These are phyloP conservation scores for Neosilurus mollespiculum DNA, from an alignment of 2,797 vertebrate genomes.

Conservation along the genomic window DNA sequence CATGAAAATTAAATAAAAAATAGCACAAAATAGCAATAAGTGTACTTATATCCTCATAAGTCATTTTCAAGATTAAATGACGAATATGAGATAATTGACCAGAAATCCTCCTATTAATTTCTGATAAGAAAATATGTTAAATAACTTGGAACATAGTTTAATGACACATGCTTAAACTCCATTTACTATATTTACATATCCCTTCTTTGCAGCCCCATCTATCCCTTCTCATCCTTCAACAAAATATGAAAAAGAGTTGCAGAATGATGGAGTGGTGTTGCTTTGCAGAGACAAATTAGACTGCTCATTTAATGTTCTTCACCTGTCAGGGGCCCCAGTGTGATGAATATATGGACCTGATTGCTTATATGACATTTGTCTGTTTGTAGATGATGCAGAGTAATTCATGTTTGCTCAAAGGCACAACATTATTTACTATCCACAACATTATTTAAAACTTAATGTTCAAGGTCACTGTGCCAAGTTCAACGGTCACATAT, in stretches of 20 bases:
- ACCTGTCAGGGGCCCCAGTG: slow-evolving; percentile 62
- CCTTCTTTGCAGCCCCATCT: slow-evolving; percentile 47
- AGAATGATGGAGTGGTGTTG: slow-evolving; percentile 69
- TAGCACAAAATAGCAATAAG: too few species aligned
- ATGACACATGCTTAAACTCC: not conserved
- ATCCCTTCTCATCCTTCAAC: not conserved
- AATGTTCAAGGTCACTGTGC: too few species aligned
- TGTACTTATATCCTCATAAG: not conserved
- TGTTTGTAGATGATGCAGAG: slow-evolving; percentile 64
- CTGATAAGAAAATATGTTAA: not conserved
- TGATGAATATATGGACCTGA: slow-evolving; percentile 67
- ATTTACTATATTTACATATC: not conserved
- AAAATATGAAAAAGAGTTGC: slow-evolving; percentile 58
- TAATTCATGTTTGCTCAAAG: slow-evolving; percentile 64
- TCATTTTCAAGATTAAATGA: not conserved
- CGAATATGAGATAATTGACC: not conserved
- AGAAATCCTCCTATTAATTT: not conserved
- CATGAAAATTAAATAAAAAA: not conserved
- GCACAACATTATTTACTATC: slow-evolving; percentile 52
- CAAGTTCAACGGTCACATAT: too few species aligned
- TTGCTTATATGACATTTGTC: slow-evolving; percentile 70
- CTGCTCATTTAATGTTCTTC: slow-evolving; percentile 72
- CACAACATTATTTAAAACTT: too few species aligned
- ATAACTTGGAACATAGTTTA: not conserved
- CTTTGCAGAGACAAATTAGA: slow-evolving; percentile 72